These are phyloP conservation scores for Rhagologus leucostigma DNA, from an alignment of 2,113 vertebrate genomes.

Conservation along the genomic window DNA sequence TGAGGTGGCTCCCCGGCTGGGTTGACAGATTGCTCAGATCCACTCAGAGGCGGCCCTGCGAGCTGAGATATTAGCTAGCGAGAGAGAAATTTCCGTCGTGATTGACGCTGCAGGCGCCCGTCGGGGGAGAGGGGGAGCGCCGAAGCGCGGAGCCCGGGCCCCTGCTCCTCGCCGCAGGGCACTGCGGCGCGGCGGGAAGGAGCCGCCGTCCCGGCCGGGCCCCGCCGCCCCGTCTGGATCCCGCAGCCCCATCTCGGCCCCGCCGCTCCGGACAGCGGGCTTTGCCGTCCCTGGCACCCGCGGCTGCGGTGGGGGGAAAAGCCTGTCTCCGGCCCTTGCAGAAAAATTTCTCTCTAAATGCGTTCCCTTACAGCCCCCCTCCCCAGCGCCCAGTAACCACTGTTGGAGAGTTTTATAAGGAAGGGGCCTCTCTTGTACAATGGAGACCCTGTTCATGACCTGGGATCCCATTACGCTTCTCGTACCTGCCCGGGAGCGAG, in stretches of 20 bases:
- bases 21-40: conserved; percentile 85
- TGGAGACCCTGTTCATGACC: conserved; percentile 29
- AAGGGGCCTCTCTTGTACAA: conserved; percentile 30
- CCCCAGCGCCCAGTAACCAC: not conserved
- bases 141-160: not conserved
- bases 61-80: conserved; percentile 76
- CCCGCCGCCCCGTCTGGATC: not conserved
- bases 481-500: conserved; percentile 9
- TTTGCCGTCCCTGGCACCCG: not conserved
- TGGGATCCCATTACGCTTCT: conserved; percentile 1
- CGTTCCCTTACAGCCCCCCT: not conserved
- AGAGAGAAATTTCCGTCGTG: conserved; percentile 77
- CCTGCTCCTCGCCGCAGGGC: not conserved
- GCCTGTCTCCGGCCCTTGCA: not conserved
- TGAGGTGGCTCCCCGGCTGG: conserved; percentile 89
- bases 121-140: not conserved
- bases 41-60: conserved; percentile 76
- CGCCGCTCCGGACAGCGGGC: not conserved
- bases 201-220: not conserved
- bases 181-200: not conserved
- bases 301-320: not conserved
- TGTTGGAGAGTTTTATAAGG: not conserved
- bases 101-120: conserved; percentile 80
- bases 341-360: not conserved
- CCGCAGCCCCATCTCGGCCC: not conserved